Evolutionary conservation across 2,888 invertebrate genomes (phyloP).

Genomic region (Gandaritis pyraliata): DNA sequence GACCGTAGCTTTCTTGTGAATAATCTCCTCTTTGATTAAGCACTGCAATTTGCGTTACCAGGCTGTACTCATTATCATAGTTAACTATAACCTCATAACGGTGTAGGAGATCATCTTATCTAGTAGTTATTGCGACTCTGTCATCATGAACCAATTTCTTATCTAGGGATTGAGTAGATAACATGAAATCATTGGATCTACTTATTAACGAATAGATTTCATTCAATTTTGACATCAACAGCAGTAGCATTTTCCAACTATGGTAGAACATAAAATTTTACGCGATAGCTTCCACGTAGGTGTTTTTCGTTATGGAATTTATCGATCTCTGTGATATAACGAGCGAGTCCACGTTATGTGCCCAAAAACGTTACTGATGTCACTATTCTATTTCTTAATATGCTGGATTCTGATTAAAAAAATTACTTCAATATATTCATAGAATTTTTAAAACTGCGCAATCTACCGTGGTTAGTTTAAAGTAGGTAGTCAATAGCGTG

Average conservation of each 20-base stretch:
- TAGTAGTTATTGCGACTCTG: conserved; percentile 53
- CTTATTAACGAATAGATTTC: conserved; percentile 4
- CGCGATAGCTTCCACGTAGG: conserved; percentile 22
- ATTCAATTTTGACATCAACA: conserved; percentile 14
- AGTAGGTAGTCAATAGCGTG: neutral
- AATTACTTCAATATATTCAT: too few species aligned
- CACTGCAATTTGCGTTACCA: conserved; percentile 16
- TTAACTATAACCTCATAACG: conserved; percentile 21
- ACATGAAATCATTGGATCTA: conserved; percentile 46
- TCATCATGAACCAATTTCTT: conserved; percentile 51
- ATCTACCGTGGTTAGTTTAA: neutral
- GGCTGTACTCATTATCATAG: conserved; percentile 1
- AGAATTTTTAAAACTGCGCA: neutral
- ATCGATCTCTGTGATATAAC: conserved; percentile 17
- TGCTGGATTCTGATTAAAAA: neutral
- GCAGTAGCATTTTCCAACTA: conserved; percentile 21
- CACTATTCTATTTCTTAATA: too few species aligned
- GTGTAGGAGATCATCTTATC: conserved; percentile 54
- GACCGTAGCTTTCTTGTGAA: conserved; percentile 13
- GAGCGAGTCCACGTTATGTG: conserved; percentile 6
- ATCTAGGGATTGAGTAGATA: conserved; percentile 52
- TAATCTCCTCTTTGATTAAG: conserved; percentile 22
- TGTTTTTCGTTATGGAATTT: conserved; percentile 10
- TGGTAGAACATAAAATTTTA: conserved; percentile 30
- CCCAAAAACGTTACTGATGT: conserved; percentile 2